A percentile compares a stretch with the other conserved stretches of the same genome.
Evolutionary conservation across 35 echinoderm and acorn worm genomes (phyloP).

Genomic region (Holothuria glaberrima): DNA sequence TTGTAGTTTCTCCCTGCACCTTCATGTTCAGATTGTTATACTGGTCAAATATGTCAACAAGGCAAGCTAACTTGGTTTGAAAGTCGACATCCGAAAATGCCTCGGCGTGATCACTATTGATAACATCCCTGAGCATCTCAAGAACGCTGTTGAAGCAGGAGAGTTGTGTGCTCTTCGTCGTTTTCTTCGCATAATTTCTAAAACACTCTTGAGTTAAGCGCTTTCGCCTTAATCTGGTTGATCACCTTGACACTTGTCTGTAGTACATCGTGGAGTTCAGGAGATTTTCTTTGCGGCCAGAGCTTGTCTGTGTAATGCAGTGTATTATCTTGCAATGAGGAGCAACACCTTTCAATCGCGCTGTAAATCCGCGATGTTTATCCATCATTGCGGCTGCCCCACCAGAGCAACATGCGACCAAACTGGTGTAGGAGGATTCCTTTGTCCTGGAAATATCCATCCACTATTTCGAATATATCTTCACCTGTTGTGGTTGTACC

Average conservation of each 20-base stretch:
- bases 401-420: conserved; percentile 18
- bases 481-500: neutral
- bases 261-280: neutral
- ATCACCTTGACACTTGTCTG: neutral
- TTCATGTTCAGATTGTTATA: conserved; percentile 4
- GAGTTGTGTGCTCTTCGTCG: neutral
- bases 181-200: conserved; percentile 16
- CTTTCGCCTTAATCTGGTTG: neutral
- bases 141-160: neutral
- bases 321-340: too few relatives aligned
- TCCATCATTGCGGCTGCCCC: conserved; percentile 41
- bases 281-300: too few relatives aligned
- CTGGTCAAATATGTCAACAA: conserved; percentile 11
- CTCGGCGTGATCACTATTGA: neutral
- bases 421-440: neutral
- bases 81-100: neutral
- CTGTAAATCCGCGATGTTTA: conserved; percentile 4
- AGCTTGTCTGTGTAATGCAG: too few relatives aligned
- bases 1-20: neutral
- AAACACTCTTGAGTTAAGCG: neutral
- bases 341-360: conserved; percentile 37
- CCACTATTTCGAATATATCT: conserved; percentile 11
- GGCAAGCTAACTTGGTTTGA: neutral
- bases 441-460: conserved; percentile 11
- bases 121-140: neutral